Evolutionary conservation across 1,140 invertebrate genomes (phyloP).

Genomic region (Caenorhabditis inopinata): DNA sequence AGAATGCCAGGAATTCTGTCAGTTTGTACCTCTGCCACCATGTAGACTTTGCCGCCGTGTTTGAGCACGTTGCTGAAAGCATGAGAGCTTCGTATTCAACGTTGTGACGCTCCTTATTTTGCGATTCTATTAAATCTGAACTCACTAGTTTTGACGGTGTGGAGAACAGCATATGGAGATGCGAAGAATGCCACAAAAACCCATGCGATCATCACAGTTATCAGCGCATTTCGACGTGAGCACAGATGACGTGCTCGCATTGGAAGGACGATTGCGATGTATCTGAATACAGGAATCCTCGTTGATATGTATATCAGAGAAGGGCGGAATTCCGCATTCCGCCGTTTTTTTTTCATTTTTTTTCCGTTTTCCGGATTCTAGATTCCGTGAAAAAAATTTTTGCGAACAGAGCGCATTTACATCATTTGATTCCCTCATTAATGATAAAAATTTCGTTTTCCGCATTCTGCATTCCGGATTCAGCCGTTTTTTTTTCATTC

Average conservation of each 20-base stretch:
- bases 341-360: too few species aligned
- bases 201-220: constrained; percentile 54
- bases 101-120: too few species aligned
- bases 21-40: constrained; percentile 55
- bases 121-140: too few species aligned
- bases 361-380: neutral
- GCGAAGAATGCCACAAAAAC: constrained; percentile 53
- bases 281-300: constrained; percentile 48
- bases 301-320: too few species aligned
- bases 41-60: neutral
- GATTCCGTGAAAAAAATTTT: too few species aligned
- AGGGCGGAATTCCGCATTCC: too few species aligned
- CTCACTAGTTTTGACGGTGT: constrained; percentile 33
- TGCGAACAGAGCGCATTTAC: too few species aligned
- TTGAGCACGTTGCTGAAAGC: constrained; percentile 9
- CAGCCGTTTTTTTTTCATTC: too few species aligned
- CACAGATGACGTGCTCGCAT: constrained; percentile 61
- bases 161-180: constrained; percentile 57
- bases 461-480: too few species aligned
- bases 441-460: too few species aligned
- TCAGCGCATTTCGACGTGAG: constrained; percentile 57
- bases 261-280: constrained; percentile 62
- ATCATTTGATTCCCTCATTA: too few species aligned
- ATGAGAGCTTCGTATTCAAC: neutral
- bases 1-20: constrained; percentile 60